Conservation (phyloP, 2,113 vertebrate species). For the Lycaon pictus region DNA sequence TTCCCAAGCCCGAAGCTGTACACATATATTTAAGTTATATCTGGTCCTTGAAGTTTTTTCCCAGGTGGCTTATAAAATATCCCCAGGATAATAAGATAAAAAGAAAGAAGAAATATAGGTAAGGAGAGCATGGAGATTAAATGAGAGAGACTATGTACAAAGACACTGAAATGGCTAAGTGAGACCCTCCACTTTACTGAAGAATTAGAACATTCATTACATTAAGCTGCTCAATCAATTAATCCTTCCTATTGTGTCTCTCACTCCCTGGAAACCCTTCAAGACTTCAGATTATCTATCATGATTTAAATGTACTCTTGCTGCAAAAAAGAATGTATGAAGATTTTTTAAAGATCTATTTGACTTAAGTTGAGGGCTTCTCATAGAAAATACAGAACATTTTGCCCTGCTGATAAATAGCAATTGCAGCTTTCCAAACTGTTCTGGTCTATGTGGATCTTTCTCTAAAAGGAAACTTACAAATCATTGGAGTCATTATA, state of each 20-base stretch:
- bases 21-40: not conserved
- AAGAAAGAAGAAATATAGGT: not conserved
- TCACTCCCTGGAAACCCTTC: not conserved
- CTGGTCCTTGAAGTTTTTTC: not conserved
- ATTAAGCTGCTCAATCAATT: not conserved
- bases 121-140: not conserved
- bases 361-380: not conserved
- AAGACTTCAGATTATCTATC: not conserved
- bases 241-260: not conserved
- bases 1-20: not conserved
- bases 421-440: not conserved
- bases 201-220: not conserved
- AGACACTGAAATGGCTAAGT: rapidly evolving
- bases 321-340: not conserved
- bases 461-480: not conserved
- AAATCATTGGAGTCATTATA: not conserved
- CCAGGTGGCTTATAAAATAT: not conserved
- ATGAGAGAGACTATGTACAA: too few relatives aligned
- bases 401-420: not conserved
- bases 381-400: not conserved
- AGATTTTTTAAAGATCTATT: not conserved
- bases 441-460: not conserved
- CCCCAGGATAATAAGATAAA: not conserved
- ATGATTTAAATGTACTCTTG: not conserved
- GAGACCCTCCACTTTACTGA: not conserved